Percentiles rank a stretch among this genome's conserved stretches.
These are phyloP conservation scores for Tokudaia muenninki DNA, from an alignment of 2,797 vertebrate genomes.

Conservation along the genomic window DNA sequence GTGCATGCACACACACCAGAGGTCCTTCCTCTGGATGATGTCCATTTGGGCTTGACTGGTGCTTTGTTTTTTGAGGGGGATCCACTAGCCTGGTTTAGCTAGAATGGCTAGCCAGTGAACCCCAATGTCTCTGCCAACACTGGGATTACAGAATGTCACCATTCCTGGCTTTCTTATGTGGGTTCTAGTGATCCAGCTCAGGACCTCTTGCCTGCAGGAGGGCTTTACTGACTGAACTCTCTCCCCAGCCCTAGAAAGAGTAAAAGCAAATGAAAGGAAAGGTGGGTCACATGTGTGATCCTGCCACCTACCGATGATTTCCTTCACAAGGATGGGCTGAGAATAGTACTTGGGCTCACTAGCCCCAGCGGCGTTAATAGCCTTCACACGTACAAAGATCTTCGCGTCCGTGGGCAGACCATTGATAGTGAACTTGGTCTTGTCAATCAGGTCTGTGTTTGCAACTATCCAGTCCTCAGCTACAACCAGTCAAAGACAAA, in stretches of 20 bases:
- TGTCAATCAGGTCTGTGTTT: constrained; percentile 94
- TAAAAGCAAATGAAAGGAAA: not conserved
- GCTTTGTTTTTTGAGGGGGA: not conserved
- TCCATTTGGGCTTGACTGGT: not conserved
- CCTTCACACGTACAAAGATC: constrained; percentile 96
- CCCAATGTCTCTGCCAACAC: not conserved
- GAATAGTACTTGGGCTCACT: constrained; percentile 93
- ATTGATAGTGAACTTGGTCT: constrained; percentile 95
- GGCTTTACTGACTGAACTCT: not conserved
- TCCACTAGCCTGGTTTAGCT: not conserved
- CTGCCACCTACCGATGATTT: constrained; percentile 94
- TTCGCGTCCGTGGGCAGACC: constrained; percentile 92
- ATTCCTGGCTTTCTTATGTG: not conserved
- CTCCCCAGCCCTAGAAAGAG: not conserved
- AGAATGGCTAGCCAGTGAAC: not conserved
- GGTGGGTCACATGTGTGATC: not conserved
- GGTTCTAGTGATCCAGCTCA: not conserved
- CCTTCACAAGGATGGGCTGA: constrained; percentile 95
- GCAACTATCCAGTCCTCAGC: constrained; percentile 94
- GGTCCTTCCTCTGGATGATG: not conserved
- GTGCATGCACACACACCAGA: not conserved
- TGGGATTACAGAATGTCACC: not conserved
- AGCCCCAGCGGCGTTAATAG: constrained; percentile 95
- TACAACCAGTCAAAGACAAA: constrained; percentile 79
- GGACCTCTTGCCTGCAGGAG: not conserved